Evolutionary conservation across 2,113 vertebrate genomes (phyloP), one percentile per base, ranked within the genome.

Genomic region (Motacilla alba): DNA sequence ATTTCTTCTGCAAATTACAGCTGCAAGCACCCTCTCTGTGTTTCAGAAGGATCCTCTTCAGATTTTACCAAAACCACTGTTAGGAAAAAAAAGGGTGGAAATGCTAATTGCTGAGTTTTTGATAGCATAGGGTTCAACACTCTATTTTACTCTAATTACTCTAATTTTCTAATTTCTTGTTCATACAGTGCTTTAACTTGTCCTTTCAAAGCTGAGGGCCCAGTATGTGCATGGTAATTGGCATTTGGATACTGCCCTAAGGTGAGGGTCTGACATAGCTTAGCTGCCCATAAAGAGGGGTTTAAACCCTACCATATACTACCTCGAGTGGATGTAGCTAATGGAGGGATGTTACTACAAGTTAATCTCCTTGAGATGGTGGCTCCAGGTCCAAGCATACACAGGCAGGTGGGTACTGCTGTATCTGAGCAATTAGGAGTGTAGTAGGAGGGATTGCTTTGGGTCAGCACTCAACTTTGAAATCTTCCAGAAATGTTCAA

Each of bases 141-240:
- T 35, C 56, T 59, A 11, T 59, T 59, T 59, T 24, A 11, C 56
- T 59, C 56, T 59, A 56, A 47, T 43, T 50, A 53, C 13, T 50
- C 43, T 37, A 24, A n/a, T 70, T 63, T 83, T 62, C 47, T 52
- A 26, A 31, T 81, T 74, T 78, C 19, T 31, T 83, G 6, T 21
- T 83, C 24, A 23, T 35, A 15, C 15, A 44, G 15, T 72, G 35
- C 23, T 59, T 62, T 43, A 58, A 37, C 8, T 39, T 53, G 10
- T 43, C 13, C 5, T 63, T 83, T 76, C 55, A 74, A 53, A 76
- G 31, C 52, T 39, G 21, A 75, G 16, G 47, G 12, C 7, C 10
- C 17, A 9, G 13, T 16, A n/a, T 15, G 6, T 35, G 8, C 28
- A 12, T 3, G 17, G 17, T 21, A 39, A 68, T 39, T 3, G 0